Conservation (phyloP, 92 coral and sea anemone genomes). For the Palythoa grandiflora region DNA sequence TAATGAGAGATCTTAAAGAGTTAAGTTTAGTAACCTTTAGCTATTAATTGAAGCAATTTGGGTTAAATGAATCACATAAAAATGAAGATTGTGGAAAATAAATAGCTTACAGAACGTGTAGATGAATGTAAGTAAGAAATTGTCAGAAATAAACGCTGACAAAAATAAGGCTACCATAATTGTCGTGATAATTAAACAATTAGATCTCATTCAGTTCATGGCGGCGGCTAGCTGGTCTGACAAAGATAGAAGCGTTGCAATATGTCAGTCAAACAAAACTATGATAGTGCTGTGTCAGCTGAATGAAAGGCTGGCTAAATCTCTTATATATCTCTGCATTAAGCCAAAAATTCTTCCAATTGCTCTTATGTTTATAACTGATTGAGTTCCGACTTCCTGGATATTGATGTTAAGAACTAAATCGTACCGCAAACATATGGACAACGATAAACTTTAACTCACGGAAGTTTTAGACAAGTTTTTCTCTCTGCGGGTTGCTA, state of each 20-base stretch:
- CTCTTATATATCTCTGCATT: constrained; percentile 18
- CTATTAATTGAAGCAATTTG: constrained; percentile 2
- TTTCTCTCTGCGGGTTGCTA: constrained; percentile 45
- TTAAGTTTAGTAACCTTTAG: constrained; percentile 44
- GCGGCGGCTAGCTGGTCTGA: constrained; percentile 66
- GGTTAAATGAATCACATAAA: constrained; percentile 4
- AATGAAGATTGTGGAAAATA: constrained; percentile 19
- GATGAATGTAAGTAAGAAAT: background rate
- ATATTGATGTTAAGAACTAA: constrained; percentile 24
- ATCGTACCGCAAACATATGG: constrained; percentile 45
- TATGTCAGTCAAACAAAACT: constrained; percentile 47
- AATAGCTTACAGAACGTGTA: background rate
- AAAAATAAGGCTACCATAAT: constrained; percentile 66
- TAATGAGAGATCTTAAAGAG: constrained; percentile 56
- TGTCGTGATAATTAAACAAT: constrained; percentile 77
- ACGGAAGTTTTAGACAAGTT: constrained; percentile 42
- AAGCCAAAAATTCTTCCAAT: constrained; percentile 38
- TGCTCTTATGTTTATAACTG: constrained; percentile 5
- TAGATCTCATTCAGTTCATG: constrained; percentile 59
- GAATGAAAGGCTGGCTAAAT: constrained; percentile 18
- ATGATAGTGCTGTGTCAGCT: constrained; percentile 44
- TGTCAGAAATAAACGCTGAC: constrained; percentile 67
- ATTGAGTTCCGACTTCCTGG: background rate
- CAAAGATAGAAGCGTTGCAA: constrained; percentile 54
- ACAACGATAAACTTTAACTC: constrained; percentile 32